phyloP scores from a whole-genome alignment of 1,140 invertebrate genomes.

The Orchesella cincta region DNA sequence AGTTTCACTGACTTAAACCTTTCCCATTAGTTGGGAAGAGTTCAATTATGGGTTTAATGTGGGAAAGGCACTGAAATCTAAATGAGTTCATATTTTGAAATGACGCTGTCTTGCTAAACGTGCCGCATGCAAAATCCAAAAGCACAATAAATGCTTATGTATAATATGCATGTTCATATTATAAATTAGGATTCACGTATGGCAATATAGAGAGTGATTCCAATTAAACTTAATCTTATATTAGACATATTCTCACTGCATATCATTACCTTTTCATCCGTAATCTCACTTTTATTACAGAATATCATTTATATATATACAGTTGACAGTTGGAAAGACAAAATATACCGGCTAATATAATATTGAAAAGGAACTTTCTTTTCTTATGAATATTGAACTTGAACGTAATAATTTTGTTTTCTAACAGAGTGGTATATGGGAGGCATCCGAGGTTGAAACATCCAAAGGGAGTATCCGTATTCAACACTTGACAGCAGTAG shows the following conservation, averaged over 20 bases:
- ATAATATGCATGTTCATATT: not conserved
- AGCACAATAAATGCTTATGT: not conserved
- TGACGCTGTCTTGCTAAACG: not conserved
- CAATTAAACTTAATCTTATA: no score
- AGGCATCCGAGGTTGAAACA: conserved; percentile 54
- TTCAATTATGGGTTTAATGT: conserved; percentile 24
- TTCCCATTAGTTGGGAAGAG: not conserved
- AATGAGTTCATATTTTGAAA: not conserved
- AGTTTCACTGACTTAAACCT: not conserved
- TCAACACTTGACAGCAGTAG: conserved; percentile 53
- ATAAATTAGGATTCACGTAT: no score
- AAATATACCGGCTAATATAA: not conserved
- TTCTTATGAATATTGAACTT: conserved; percentile 24
- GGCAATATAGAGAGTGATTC: no score
- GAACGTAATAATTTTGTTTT: conserved; percentile 29
- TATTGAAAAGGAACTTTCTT: conserved; percentile 2
- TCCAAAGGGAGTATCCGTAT: conserved; percentile 54
- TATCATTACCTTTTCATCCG: no score
- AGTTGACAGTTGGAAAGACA: no score
- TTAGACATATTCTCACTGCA: no score
- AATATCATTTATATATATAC: no score
- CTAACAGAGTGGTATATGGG: conserved; percentile 55
- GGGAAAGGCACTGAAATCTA: not conserved
- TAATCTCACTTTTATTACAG: no score
- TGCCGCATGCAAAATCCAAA: not conserved